Conservation (phyloP, 2,113 vertebrate genomes). For the Gallinago undulata region DNA sequence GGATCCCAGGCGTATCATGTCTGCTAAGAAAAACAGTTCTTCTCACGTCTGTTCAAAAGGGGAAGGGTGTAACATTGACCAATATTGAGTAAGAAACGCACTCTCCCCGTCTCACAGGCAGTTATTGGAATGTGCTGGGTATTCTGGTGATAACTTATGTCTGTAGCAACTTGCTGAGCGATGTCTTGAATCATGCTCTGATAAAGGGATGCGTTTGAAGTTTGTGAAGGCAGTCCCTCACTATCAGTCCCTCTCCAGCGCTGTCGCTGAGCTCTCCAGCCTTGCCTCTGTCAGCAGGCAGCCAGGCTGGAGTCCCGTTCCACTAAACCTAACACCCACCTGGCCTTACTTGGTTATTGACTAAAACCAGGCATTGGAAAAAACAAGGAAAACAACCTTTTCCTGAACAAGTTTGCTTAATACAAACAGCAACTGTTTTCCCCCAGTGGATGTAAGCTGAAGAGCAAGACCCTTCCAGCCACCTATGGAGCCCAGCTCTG, state of each 20-base stretch:
- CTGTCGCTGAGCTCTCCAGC: background rate
- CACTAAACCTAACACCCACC: background rate
- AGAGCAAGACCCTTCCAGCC: background rate
- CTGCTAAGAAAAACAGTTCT: background rate
- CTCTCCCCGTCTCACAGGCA: background rate
- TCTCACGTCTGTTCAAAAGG: background rate
- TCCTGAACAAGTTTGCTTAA: background rate
- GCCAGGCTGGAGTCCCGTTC: background rate
- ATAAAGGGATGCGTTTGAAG: conserved; percentile 12
- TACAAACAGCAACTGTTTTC: background rate
- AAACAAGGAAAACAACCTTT: background rate
- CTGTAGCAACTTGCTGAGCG: conserved; percentile 25
- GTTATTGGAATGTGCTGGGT: conserved; percentile 26
- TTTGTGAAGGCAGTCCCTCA: background rate
- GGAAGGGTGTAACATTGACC: background rate
- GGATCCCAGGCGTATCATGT: background rate
- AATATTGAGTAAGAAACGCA: background rate
- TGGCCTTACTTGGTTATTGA: background rate
- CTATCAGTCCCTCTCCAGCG: background rate
- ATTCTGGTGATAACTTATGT: background rate
- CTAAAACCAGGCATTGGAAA: background rate
- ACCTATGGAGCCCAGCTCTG: background rate
- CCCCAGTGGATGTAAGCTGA: background rate
- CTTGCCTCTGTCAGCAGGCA: background rate
- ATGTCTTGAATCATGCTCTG: background rate